Evolutionary conservation across 1,140 invertebrate genomes (phyloP), one percentile per base, ranked within the genome.

Genomic region (Drosophila kikkawai): DNA sequence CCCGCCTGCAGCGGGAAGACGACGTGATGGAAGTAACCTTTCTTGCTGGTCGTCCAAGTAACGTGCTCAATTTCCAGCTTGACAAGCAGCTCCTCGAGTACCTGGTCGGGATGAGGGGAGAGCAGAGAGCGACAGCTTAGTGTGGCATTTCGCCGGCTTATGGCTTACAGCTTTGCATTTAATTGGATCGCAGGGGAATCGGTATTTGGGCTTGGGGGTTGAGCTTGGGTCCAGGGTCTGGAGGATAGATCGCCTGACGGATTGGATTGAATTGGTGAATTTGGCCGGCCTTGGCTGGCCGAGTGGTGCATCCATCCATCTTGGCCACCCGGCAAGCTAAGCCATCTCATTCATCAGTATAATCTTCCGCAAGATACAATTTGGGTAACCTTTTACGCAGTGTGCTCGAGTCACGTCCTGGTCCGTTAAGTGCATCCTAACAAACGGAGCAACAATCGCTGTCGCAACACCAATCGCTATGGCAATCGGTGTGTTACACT

Each of bases 11-110:
- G 92, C 13, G 96, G 95, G 90, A 96, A 96, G 56, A 95, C 94
- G 26, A 96, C 95, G 93, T 96, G 95, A 87, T 95, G 95, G 82
- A 95, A 96, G 91, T 95, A 94, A 45, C 95, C 94, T 29, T 93
- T 93, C 82, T 95, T 95, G 83, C 96, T 95, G 51, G 94, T 94
- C 71, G 94, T 94, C 95, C 95, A 96, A 15, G 95, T 95, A 12
- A 95, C 95, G 77, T 96, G 95, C 66, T 96, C 95, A n/a, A 96
- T 95, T 80, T 95, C 93, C 12, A 96, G 91, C 90, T 96, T 96
- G 67, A 93, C 94, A 50, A 96, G 90, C 36, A 96, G 81, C 80
- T 96, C 95, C 68, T 95, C 94, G 19, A 96, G 92, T 55, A 96
- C 95, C 94, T 95, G 48, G 15, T 4, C 42, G 15, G 53, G 36